Evolutionary conservation across 2,113 vertebrate species (phyloP), one percentile per base, ranked within the genome.

Genomic region (Hiodon alosoides): DNA sequence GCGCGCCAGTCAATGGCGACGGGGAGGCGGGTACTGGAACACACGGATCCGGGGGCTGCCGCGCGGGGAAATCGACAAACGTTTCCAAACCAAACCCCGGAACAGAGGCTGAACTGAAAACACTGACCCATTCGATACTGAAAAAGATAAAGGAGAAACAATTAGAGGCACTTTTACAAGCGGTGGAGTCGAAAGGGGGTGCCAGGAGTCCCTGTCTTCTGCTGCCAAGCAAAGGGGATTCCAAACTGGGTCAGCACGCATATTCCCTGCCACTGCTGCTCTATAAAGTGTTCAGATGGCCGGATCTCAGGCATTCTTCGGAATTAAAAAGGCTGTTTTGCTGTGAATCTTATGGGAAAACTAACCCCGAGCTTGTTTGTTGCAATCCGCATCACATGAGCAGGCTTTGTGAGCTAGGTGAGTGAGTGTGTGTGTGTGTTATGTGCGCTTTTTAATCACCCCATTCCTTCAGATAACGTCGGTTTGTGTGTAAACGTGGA

Each of bases 341-440:
- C 93, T 98, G 96, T 91, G 95, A 98, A 89, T 96, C 95, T 78
- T 97, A 96, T 85, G 88, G 95, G 86, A 94, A 95, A 86, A 89
- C 87, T 81, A 96, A 95, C 90, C 85, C 95, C 74, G 96, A 97
- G 85, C 90, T 95, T 58, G 91, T 95, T 83, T 98, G 96, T 93
- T 96, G 95, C 92, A 98, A 98, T 88, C 95, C 96, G 79, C 94
- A 96, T 89, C 96, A 98, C 91, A 96, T 98, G 90, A 98, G 95
- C 90, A 87, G 95, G 82, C 95, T 98, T 81, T 96, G 95, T 88
- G 96, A 98, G 88, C 93, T 96, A 84, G 95, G 96, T 98, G 86
- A 88, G 92, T 76, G 31, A 73, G 3, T 52, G 96, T 98, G 86
- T 88, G 92, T 76, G 31, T 74, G 3, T 52, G 54, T 17, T 16